These are phyloP conservation scores for Gasterosteus nipponicus DNA, from an alignment of 2,113 vertebrate species.

Conservation along the genomic window DNA sequence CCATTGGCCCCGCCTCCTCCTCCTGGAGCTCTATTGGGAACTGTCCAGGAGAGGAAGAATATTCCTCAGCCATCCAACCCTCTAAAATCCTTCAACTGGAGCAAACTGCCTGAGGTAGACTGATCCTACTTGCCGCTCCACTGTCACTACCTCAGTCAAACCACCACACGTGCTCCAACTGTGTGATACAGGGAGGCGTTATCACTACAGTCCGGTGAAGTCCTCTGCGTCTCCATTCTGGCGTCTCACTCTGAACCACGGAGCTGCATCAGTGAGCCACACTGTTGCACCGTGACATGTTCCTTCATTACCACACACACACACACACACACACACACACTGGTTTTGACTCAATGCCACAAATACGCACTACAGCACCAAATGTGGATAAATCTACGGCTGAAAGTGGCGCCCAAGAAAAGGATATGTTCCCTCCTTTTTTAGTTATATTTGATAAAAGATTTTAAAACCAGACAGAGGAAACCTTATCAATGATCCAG, in stretches of 20 bases:
- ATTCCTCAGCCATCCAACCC: conserved; percentile 90
- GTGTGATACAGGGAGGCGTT: not conserved
- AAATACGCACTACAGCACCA: not conserved
- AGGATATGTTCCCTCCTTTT: not conserved
- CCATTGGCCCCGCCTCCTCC: conserved; percentile 80
- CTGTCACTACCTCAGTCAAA: not conserved
- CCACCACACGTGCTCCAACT: not conserved
- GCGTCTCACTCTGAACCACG: not conserved
- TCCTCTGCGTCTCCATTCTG: not conserved
- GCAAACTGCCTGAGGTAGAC: conserved; percentile 90
- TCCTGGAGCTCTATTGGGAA: conserved; percentile 84
- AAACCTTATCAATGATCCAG: not conserved
- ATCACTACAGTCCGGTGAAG: not conserved
- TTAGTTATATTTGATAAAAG: not conserved
- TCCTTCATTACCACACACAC: not conserved
- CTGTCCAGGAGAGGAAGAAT: conserved; percentile 88
- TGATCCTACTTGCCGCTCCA: not conserved
- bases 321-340: not conserved
- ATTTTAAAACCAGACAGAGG: not conserved
- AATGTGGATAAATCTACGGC: not conserved
- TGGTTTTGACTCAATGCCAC: not conserved
- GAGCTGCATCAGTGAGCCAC: not conserved
- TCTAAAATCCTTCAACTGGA: conserved; percentile 98
- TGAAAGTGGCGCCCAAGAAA: not conserved
- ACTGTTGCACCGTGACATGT: not conserved